Percentiles rank a stretch among this genome's conserved stretches.
Evolutionary conservation across 2,888 invertebrate species (phyloP).

Genomic region (Drosophila neonasuta): DNA sequence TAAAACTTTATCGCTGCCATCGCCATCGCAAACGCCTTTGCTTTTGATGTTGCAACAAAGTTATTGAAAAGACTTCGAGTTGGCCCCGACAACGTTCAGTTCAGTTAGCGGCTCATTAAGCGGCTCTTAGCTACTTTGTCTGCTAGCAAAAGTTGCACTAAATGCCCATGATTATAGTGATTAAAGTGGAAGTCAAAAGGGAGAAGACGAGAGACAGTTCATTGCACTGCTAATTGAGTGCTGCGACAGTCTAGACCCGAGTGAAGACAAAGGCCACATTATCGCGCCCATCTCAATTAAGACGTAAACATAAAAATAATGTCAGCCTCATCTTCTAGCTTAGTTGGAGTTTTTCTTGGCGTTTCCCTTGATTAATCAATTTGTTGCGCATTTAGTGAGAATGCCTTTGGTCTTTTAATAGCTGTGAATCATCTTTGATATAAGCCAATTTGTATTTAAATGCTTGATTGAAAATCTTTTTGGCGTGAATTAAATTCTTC

Average conservation of each 20-base stretch:
- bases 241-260: slow-evolving; percentile 36
- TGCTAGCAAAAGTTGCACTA: slow-evolving; percentile 39
- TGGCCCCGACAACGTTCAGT: slow-evolving; percentile 15
- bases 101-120: slow-evolving; percentile 61
- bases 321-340: slow-evolving; percentile 9
- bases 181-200: slow-evolving; percentile 47
- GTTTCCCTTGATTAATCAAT: slow-evolving; percentile 21
- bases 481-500: background rate
- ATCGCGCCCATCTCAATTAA: slow-evolving; percentile 37
- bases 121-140: slow-evolving; percentile 43
- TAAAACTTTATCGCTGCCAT: slow-evolving; percentile 35
- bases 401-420: background rate
- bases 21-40: slow-evolving; percentile 16
- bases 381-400: slow-evolving; percentile 1
- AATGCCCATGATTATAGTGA: slow-evolving; percentile 56
- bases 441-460: too few species aligned
- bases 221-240: slow-evolving; percentile 1
- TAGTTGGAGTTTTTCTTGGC: slow-evolving; percentile 1
- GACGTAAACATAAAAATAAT: slow-evolving; percentile 37
- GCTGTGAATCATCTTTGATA: slow-evolving; percentile 8
- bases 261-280: slow-evolving; percentile 38
- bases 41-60: slow-evolving; percentile 61
- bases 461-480: background rate
- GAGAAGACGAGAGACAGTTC: slow-evolving; percentile 42
- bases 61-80: slow-evolving; percentile 46